Evolutionary conservation across 2,113 vertebrate species (phyloP), one percentile per base, ranked within the genome.

Genomic region (Embiotoca jacksoni): DNA sequence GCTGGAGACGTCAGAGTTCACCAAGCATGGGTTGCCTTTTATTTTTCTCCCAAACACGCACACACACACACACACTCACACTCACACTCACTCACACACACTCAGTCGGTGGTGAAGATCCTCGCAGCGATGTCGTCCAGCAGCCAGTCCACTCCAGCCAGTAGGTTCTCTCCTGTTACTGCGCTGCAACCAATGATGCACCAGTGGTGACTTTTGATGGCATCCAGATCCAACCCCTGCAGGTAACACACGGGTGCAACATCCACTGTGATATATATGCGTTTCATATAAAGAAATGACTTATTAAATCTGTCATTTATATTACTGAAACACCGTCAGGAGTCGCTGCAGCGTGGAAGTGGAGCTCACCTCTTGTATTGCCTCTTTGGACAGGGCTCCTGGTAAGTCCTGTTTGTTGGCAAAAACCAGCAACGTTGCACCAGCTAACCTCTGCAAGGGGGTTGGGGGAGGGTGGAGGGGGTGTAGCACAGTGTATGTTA

Each of bases 341-440:
- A 10, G 6, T 37, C 2, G 3, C 4, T 1, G 3, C n/a, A 1
- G n/a, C 3, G 6, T 37, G 30, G 16, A 0, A 0, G 3, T 36
- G 1, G 11, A 5, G 10, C 59, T 94, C 61, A 96, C 97, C 94
- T 97, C 95, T 32, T 86, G 89, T 56, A 98, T 97, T 14, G 92
- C 95, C 0, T 94, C 96, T 75, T 96, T 95, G 1, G 94, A 95
- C 80, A 98, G 72, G 0, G 97, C 92, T 60, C 97, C 97, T 0
- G 97, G 96, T 60, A 98, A 89, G 63, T 98, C 97, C 83, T 98
- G 97, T 82, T 98, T 98, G 89, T 98, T 98, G 65, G 97, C 96
- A 78, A 98, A 98, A 75, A 98, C 96, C 74, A 98, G 92, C 50
- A 98, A 92, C 0, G 97, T 98, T 0, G 97, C 96, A 63, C 97